Conservation (phyloP, 1,140 invertebrate genomes). For the Frieseomelitta varia region DNA sequence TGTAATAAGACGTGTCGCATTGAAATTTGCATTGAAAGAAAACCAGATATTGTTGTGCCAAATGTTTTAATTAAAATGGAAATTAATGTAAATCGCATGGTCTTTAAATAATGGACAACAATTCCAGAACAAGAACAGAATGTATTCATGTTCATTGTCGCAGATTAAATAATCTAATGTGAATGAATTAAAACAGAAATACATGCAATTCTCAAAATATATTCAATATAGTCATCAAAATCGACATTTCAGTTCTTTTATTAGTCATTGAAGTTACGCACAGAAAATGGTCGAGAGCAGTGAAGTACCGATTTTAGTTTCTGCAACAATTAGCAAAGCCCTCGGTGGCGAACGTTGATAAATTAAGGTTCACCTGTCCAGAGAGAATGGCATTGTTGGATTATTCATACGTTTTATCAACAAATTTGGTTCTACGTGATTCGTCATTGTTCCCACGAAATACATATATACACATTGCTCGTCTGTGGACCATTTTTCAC, state of each 20-base stretch:
- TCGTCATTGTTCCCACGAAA: neutral
- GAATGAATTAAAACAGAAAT: too few species aligned
- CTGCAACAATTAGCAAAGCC: conserved; percentile 32
- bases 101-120: too few species aligned
- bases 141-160: too few species aligned
- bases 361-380: conserved; percentile 2
- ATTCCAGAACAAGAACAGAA: too few species aligned
- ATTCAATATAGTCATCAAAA: too few species aligned
- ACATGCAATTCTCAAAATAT: too few species aligned
- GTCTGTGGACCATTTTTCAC: neutral
- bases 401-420: conserved; percentile 70
- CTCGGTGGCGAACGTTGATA: conserved; percentile 15
- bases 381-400: conserved; percentile 44
- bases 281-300: neutral
- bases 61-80: too few species aligned
- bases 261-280: neutral
- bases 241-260: neutral
- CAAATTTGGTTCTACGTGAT: conserved; percentile 56
- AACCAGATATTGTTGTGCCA: too few species aligned
- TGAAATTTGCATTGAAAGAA: too few species aligned
- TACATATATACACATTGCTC: neutral
- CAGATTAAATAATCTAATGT: too few species aligned
- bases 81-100: too few species aligned
- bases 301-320: neutral
- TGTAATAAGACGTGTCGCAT: too few species aligned